Evolutionary conservation across 23 tunicate genomes (phyloP).

Genomic region (Ciona savignyi): DNA sequence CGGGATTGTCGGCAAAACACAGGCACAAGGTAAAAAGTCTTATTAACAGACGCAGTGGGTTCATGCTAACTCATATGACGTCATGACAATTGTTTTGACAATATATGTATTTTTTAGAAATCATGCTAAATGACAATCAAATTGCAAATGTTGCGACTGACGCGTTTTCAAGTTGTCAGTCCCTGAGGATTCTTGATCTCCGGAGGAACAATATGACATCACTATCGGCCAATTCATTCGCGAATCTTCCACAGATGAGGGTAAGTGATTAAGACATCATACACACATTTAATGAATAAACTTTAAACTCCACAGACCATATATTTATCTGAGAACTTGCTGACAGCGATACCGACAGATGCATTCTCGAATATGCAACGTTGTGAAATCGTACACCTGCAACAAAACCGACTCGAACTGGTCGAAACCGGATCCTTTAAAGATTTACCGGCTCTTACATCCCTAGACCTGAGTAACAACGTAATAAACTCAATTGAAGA

Average conservation of each 20-base stretch:
- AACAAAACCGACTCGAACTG: constrained; percentile 31
- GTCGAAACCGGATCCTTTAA: constrained; percentile 46
- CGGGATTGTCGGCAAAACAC: constrained; percentile 13
- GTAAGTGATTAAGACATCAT: too few relatives aligned
- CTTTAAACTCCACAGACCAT: constrained; percentile 61
- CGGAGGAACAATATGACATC: constrained; percentile 37
- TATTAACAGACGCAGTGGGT: too few relatives aligned
- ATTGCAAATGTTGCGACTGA: constrained; percentile 38
- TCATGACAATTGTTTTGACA: not conserved
- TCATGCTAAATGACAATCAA: constrained; percentile 69
- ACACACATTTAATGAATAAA: too few relatives aligned
- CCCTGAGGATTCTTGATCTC: constrained; percentile 41
- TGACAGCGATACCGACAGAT: constrained; percentile 44
- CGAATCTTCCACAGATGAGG: constrained; percentile 49
- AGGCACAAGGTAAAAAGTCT: constrained; percentile 37
- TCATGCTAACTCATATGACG: too few relatives aligned
- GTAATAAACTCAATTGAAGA: constrained; percentile 49
- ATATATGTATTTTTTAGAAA: constrained; percentile 11
- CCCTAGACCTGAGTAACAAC: constrained; percentile 44
- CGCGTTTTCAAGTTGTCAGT: constrained; percentile 49
- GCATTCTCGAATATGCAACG: constrained; percentile 46
- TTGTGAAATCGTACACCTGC: constrained; percentile 39
- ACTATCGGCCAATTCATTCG: constrained; percentile 37
- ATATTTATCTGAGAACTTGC: constrained; percentile 44
- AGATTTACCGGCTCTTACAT: constrained; percentile 22